phyloP scores from a whole-genome alignment of 2,888 invertebrate genomes.

The Acanthosepion esculentum region DNA sequence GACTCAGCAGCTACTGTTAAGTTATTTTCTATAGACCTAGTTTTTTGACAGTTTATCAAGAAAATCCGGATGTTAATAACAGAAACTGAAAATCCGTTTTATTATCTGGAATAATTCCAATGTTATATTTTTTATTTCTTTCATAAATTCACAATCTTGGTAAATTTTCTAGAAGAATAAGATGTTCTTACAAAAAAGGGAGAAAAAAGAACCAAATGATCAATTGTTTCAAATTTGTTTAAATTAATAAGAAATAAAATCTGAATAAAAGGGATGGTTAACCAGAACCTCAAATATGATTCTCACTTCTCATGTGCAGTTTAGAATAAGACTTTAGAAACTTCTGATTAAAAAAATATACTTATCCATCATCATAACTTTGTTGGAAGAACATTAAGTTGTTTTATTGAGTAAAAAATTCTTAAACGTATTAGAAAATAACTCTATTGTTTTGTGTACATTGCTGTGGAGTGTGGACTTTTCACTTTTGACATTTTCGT shows the following conservation, averaged over 20 bases:
- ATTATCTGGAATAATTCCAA: neutral
- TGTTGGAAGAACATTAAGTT: no score
- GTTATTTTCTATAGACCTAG: neutral
- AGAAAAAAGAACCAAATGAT: neutral
- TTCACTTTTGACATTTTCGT: neutral
- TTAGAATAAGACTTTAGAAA: no score
- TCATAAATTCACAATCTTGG: neutral
- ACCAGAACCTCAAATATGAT: no score
- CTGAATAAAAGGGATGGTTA: neutral
- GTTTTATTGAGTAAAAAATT: neutral
- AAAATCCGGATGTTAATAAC: neutral
- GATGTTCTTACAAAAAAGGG: neutral
- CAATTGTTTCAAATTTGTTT: neutral
- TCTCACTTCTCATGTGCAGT: no score
- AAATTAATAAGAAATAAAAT: neutral
- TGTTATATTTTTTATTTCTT: neutral
- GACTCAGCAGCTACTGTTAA: neutral
- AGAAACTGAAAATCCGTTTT: neutral
- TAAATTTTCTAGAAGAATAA: neutral
- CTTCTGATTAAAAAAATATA: no score
- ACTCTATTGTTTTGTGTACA: neutral
- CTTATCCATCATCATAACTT: no score
- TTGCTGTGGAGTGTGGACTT: no score
- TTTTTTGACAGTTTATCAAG: constrained; percentile 17
- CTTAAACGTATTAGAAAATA: neutral